A percentile compares a stretch with the other conserved stretches of the same genome.
These are phyloP conservation scores for Monochamus alternatus DNA, from an alignment of 2,888 invertebrate genomes.

Conservation along the genomic window DNA sequence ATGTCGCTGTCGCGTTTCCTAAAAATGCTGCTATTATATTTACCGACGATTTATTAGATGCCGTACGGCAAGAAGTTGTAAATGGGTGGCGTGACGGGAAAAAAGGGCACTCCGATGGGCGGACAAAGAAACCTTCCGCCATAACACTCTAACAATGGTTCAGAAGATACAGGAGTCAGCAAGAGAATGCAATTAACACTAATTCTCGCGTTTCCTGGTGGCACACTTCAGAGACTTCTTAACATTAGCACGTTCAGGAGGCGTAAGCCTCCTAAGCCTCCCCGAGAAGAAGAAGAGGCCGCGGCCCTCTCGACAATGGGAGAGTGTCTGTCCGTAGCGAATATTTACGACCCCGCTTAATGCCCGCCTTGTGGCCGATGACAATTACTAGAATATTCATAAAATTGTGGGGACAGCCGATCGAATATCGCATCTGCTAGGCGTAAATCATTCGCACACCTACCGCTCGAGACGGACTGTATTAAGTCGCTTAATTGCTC, in stretches of 20 bases:
- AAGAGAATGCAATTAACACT: no score
- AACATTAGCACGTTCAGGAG: not conserved
- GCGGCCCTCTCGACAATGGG: constrained; percentile 13
- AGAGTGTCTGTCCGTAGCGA: constrained; percentile 38
- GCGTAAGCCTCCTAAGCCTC: not conserved
- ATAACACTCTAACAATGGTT: not conserved
- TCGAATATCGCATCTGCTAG: constrained; percentile 53
- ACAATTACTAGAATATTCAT: constrained; percentile 58
- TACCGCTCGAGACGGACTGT: constrained; percentile 46
- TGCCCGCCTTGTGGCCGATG: constrained; percentile 56
- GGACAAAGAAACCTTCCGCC: not conserved
- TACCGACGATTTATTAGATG: constrained; percentile 40
- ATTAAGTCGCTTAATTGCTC: constrained; percentile 53
- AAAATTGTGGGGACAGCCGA: constrained; percentile 55
- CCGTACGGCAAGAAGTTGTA: constrained; percentile 37
- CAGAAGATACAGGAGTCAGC: no score
- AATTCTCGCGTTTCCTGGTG: no score
- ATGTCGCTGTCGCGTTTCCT: constrained; percentile 36
- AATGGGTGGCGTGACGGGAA: constrained; percentile 35
- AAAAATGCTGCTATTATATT: constrained; percentile 32
- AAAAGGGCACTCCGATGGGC: constrained; percentile 29
- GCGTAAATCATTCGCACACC: constrained; percentile 57
- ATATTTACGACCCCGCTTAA: constrained; percentile 42
- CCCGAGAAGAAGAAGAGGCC: not conserved
- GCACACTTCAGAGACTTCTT: no score